Conservation (phyloP, 1,140 invertebrate genomes). For the Lordiphosa mommai region DNA sequence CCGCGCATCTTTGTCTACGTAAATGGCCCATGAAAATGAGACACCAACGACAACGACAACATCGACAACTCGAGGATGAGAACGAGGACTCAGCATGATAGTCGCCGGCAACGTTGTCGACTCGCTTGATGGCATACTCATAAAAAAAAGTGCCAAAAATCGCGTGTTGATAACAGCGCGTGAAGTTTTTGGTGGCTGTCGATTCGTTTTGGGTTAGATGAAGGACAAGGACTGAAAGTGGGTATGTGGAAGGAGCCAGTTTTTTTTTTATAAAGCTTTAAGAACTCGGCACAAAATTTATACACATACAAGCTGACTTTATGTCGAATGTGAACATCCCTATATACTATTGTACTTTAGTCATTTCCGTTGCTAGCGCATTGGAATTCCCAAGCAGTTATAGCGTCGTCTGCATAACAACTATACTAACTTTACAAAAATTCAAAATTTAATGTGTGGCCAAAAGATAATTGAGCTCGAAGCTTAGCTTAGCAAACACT, state of each 20-base stretch:
- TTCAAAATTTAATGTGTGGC: too few species aligned
- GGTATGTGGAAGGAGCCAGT: constrained; percentile 22
- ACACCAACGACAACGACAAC: constrained; percentile 44
- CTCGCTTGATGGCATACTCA: constrained; percentile 54
- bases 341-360: too few species aligned
- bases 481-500: too few species aligned
- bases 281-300: too few species aligned
- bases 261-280: too few species aligned
- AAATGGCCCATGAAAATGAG: constrained; percentile 76
- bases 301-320: too few species aligned
- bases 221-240: constrained; percentile 8
- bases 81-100: constrained; percentile 51
- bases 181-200: constrained; percentile 18
- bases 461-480: too few species aligned
- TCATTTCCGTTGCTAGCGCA: too few species aligned
- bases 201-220: background rate
- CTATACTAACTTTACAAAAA: too few species aligned
- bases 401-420: too few species aligned
- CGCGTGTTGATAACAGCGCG: constrained; percentile 66
- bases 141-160: constrained; percentile 71
- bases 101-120: constrained; percentile 38
- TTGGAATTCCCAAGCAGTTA: too few species aligned
- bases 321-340: too few species aligned
- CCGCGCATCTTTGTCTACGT: constrained; percentile 72
- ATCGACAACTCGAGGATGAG: constrained; percentile 16